Conservation (phyloP, 30 jellyfish, hydroid and myxozoan species). For the Catostylus mosaicus region DNA sequence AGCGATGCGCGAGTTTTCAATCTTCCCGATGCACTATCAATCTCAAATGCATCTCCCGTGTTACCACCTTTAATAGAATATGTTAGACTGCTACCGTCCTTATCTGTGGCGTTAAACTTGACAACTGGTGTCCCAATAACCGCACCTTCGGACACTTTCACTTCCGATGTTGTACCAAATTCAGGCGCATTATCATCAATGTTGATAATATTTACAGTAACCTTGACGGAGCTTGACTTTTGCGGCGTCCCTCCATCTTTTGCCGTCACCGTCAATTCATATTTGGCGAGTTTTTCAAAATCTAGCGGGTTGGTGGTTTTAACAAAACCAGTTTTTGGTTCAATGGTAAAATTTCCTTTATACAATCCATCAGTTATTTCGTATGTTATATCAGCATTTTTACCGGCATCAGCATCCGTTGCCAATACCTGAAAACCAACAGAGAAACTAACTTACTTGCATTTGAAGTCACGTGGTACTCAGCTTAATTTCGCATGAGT, state of each 20-base stretch:
- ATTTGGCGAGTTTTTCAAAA: slow-evolving; percentile 57
- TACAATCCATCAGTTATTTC: slow-evolving; percentile 58
- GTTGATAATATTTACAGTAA: slow-evolving; percentile 23
- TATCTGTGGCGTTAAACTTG: slow-evolving; percentile 68
- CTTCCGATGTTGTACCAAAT: slow-evolving; percentile 36
- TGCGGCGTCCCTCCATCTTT: slow-evolving; percentile 56
- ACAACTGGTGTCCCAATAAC: slow-evolving; percentile 70
- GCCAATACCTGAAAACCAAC: slow-evolving; percentile 42
- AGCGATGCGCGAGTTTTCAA: slow-evolving; percentile 26
- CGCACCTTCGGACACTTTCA: slow-evolving; percentile 73
- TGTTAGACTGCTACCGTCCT: slow-evolving; percentile 54
- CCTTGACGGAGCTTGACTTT: slow-evolving; percentile 29
- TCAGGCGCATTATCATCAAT: slow-evolving; percentile 84
- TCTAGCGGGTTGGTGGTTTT: slow-evolving; percentile 47
- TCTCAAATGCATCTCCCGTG: slow-evolving; percentile 56
- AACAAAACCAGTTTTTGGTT: slow-evolving; percentile 48
- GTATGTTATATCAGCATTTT: slow-evolving; percentile 43
- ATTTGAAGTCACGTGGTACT: no score
- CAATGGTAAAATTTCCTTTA: slow-evolving; percentile 50
- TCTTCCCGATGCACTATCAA: slow-evolving; percentile 37
- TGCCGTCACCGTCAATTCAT: slow-evolving; percentile 67
- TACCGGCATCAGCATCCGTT: slow-evolving; percentile 72
- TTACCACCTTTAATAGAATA: slow-evolving; percentile 66
- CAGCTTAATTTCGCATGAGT: no score
- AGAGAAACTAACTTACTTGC: no score